phyloP scores from a whole-genome alignment of 2,888 invertebrate species.

The Smittia aterrima region DNA sequence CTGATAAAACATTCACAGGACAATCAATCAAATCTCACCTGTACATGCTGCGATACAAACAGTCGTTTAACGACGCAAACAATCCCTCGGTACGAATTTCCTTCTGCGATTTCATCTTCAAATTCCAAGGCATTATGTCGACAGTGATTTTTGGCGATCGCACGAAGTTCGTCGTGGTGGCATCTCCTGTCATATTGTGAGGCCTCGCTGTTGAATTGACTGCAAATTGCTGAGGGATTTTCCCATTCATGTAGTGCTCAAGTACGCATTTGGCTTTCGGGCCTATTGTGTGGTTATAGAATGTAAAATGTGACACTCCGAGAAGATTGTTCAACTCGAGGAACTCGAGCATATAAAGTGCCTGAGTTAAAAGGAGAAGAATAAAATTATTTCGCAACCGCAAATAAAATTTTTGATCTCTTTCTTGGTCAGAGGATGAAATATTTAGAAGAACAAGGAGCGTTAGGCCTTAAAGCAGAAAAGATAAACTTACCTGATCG shows the following conservation, averaged over 20 bases:
- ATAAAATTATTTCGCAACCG: neutral
- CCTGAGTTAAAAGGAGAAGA: slow-evolving; percentile 51
- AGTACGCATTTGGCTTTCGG: slow-evolving; percentile 74
- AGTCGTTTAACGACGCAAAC: slow-evolving; percentile 91
- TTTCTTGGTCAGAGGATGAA: too few species aligned
- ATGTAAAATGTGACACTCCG: slow-evolving; percentile 83
- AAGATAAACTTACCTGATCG: slow-evolving; percentile 67
- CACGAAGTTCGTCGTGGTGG: slow-evolving; percentile 42
- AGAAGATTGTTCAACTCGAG: slow-evolving; percentile 80
- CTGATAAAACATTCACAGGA: neutral
- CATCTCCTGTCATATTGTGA: neutral
- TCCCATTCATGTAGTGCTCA: slow-evolving; percentile 57
- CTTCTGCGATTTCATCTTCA: slow-evolving; percentile 81
- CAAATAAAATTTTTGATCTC: neutral
- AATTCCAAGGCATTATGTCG: slow-evolving; percentile 60
- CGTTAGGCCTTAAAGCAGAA: too few species aligned
- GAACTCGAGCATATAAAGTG: slow-evolving; percentile 82
- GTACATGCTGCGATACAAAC: slow-evolving; percentile 87
- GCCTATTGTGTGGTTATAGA: slow-evolving; percentile 88
- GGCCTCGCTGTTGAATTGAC: slow-evolving; percentile 20
- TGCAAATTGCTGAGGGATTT: slow-evolving; percentile 25
- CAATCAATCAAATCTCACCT: slow-evolving; percentile 44
- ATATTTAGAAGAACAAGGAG: too few species aligned
- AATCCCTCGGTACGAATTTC: slow-evolving; percentile 91
- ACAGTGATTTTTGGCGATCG: slow-evolving; percentile 48